Conservation (phyloP, 2,113 vertebrate genomes). For the Pheucticus melanocephalus region DNA sequence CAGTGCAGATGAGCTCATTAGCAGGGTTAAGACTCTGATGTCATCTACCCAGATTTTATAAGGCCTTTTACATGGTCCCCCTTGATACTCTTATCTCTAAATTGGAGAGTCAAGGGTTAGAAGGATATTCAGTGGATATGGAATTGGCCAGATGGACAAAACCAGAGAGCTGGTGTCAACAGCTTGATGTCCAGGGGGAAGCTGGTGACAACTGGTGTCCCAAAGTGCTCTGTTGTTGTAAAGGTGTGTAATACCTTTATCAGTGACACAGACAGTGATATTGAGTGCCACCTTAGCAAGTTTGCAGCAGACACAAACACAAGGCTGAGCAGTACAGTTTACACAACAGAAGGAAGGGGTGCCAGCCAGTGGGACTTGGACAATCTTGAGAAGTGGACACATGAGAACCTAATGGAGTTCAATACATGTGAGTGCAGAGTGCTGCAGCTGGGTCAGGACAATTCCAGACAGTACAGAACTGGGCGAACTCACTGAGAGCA, state of each 20-base stretch:
- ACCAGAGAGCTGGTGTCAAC: neutral
- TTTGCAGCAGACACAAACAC: neutral
- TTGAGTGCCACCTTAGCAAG: neutral
- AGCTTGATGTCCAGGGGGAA: neutral
- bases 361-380: neutral
- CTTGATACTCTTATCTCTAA: neutral
- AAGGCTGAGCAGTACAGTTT: neutral
- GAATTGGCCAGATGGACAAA: neutral
- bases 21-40: neutral
- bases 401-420: neutral
- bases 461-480: neutral
- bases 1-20: neutral
- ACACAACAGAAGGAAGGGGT: neutral
- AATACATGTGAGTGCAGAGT: neutral
- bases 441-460: neutral
- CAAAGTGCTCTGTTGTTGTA: neutral
- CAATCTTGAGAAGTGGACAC: neutral
- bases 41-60: neutral
- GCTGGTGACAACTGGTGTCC: neutral
- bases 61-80: neutral
- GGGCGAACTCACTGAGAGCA: neutral
- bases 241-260: neutral
- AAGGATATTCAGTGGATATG: neutral
- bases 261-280: neutral
- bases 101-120: neutral